Evolutionary conservation across 1,140 invertebrate species (phyloP).

Genomic region (honey bee (Apis mellifera)): Amel_HAv3.1 CM009931.2:7408501-7409000

Average conservation of each 20-base stretch:
- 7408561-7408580: no score
- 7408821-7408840: constrained; percentile 5
- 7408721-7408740: no score
- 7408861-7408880: background rate
- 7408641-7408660: no score
- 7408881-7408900: background rate
- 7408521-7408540: no score
- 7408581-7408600: no score
- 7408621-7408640: no score
- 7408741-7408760: constrained; percentile 10
- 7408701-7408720: no score
- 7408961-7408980: constrained; percentile 1
- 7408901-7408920: background rate
- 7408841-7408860: constrained; percentile 10
- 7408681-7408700: no score
- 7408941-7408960: background rate
- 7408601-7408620: no score
- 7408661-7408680: no score
- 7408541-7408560: no score
- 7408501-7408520: no score
- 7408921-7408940: background rate
- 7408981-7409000: background rate
- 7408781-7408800: constrained; percentile 23
- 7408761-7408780: background rate
- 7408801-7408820: background rate